A percentile compares a stretch with the other conserved stretches of the same genome.
Conservation (phyloP, 2,113 vertebrate species). For the Bostrychus sinensis region DNA sequence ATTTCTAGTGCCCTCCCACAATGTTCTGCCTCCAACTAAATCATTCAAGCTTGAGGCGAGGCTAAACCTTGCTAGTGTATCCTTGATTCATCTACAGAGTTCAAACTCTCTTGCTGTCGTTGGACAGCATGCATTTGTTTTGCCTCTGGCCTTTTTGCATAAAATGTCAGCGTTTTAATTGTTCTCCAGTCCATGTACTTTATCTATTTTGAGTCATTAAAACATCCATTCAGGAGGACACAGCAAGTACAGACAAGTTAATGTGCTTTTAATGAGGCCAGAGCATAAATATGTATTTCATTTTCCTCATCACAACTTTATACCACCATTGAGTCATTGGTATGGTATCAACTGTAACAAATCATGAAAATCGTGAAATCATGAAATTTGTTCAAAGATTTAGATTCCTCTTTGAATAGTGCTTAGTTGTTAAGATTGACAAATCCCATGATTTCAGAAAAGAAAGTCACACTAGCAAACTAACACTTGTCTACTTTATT, state of each 20-base stretch:
- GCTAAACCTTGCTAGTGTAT: background rate
- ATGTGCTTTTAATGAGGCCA: background rate
- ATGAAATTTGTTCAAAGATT: no score
- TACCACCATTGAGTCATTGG: no score
- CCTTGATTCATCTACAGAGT: background rate
- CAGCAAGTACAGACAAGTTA: background rate
- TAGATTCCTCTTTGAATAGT: no score
- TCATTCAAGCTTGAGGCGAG: background rate
- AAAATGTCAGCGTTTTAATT: constrained; percentile 24
- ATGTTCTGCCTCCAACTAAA: background rate
- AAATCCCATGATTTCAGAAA: no score
- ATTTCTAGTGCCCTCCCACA: background rate
- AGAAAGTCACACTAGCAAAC: background rate
- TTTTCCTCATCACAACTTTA: background rate
- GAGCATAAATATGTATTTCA: no score
- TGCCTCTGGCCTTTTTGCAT: background rate
- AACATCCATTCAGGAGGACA: background rate
- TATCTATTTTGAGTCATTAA: background rate
- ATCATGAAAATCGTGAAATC: no score
- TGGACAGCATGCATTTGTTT: background rate
- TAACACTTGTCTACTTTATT: background rate
- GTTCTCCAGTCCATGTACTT: constrained; percentile 9
- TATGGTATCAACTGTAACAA: no score
- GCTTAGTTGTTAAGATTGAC: no score
- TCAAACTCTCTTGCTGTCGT: background rate